Evolutionary conservation across 2,888 invertebrate species (phyloP), one percentile per base, ranked within the genome.

Genomic region (Drosophila rellima): DNA sequence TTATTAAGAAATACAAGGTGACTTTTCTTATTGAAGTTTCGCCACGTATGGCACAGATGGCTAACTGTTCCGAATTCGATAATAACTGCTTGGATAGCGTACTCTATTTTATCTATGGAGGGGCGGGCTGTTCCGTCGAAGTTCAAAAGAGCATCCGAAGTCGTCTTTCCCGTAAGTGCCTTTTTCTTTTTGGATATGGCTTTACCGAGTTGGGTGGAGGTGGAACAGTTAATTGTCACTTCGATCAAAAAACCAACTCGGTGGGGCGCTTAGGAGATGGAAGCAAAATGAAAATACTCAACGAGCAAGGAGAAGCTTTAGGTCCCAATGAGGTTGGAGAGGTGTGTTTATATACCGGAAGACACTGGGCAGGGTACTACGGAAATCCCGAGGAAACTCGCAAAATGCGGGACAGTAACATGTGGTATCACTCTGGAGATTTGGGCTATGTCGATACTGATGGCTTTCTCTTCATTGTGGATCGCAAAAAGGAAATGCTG

Each of bases 351-450:
- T 17, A 56, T 3, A 31, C 39, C 0, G 59, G 59, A 0, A 39
- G 8, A 23, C 40, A 50, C 4, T 89, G 90, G 85, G 70, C 70
- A 17, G 91, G 91, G 2, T 91, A 91, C 59, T 88, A 83, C 52
- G 76, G 77, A 6, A 88, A 90, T 40, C 20, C 71, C 0, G 72
- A 69, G 15, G 88, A 82, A 35, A 31, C 39, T 82, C 88, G 8
- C 60, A 72, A 68, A 2, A 74, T 79, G 13, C 68, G 77, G 3
- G 89, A 89, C 56, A 62, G n/a, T 74, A 90, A 42, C 86, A 82
- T 37, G 11, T 92, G 90, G 90, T 77, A 80, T n/a, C 82, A 82
- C 20, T 83, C 90, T 0, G 91, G 91, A 10, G 91, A 92, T 60
- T 51, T 90, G 52, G 91, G 91, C 3, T 86, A 84, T 47, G 82